Percentiles rank a stretch among this genome's conserved stretches.
phyloP scores from a whole-genome alignment of 2,797 vertebrate genomes.

The Dallia pectoralis region DNA sequence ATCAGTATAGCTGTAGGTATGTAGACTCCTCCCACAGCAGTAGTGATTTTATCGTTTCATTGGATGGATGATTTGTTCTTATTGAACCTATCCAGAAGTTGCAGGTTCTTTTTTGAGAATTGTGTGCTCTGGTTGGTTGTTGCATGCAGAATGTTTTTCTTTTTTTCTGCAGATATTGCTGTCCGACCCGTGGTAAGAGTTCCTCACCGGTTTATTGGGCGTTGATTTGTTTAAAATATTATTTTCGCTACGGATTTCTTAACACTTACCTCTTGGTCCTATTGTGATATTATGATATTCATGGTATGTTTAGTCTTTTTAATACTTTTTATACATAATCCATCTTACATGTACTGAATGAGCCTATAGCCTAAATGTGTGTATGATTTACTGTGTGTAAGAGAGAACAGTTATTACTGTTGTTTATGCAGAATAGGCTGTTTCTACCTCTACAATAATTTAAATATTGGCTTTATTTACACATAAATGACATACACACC shows the following conservation, averaged over 20 bases:
- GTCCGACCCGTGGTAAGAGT: neutral
- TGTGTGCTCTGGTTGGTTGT: conserved; percentile 28
- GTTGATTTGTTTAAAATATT: neutral
- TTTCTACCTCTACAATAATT: neutral
- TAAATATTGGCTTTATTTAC: neutral
- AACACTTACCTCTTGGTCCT: neutral
- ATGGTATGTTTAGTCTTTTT: neutral
- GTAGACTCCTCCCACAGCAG: neutral
- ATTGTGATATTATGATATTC: neutral
- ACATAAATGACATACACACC: neutral
- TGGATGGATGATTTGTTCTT: conserved; percentile 30
- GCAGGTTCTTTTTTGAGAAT: conserved; percentile 27
- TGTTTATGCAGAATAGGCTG: neutral
- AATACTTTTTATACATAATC: neutral
- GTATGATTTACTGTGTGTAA: neutral
- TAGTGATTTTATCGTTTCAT: conserved; percentile 33
- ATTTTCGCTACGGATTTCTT: neutral
- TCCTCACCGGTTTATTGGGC: neutral
- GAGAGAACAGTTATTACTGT: neutral
- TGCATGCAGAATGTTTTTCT: conserved; percentile 48
- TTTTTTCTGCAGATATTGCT: neutral
- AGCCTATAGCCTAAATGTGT: neutral
- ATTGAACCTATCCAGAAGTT: conserved; percentile 51
- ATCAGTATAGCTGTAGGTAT: neutral
- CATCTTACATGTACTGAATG: neutral